phyloP scores from a whole-genome alignment of 1,140 invertebrate genomes.

The Thaumetopoea pityocampa region DNA sequence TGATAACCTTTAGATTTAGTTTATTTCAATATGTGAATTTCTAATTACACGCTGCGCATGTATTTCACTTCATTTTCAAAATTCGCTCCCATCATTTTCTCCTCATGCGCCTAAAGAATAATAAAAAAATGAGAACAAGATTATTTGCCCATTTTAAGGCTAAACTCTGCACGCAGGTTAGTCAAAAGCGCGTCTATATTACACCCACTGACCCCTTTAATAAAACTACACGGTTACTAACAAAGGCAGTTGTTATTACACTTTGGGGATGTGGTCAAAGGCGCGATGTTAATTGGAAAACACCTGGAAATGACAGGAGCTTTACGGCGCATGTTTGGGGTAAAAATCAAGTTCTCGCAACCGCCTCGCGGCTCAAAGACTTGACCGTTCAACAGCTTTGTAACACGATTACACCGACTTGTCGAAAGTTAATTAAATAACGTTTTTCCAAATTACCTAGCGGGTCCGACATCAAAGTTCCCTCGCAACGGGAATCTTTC shows the following conservation, averaged over 20 bases:
- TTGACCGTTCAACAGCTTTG: conserved; percentile 67
- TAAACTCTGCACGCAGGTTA: conserved; percentile 5
- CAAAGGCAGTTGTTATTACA: conserved; percentile 48
- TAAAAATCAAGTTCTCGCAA: conserved; percentile 61
- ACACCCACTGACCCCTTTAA: conserved; percentile 39
- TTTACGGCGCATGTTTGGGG: conserved; percentile 59
- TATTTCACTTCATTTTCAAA: too few species aligned
- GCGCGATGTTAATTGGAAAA: conserved; percentile 69
- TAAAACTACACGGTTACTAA: conserved; percentile 54
- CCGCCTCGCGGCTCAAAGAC: conserved; percentile 50
- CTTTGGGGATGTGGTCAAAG: conserved; percentile 59
- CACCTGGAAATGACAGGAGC: conserved; percentile 69
- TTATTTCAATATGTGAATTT: too few species aligned
- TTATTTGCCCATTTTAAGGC: conserved; percentile 14
- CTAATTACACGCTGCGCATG: too few species aligned
- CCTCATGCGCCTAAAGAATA: too few species aligned
- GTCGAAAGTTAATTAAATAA: conserved; percentile 76
- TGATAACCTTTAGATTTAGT: too few species aligned
- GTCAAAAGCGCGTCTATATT: conserved; percentile 35
- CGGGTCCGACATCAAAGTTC: conserved; percentile 65
- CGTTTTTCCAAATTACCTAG: conserved; percentile 72
- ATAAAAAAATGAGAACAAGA: not conserved
- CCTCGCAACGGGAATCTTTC: conserved; percentile 52
- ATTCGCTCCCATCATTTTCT: too few species aligned
- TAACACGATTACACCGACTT: conserved; percentile 71